These are phyloP conservation scores for Oreochromis spilurus DNA, from an alignment of 2,113 vertebrate genomes.

Conservation along the genomic window DNA sequence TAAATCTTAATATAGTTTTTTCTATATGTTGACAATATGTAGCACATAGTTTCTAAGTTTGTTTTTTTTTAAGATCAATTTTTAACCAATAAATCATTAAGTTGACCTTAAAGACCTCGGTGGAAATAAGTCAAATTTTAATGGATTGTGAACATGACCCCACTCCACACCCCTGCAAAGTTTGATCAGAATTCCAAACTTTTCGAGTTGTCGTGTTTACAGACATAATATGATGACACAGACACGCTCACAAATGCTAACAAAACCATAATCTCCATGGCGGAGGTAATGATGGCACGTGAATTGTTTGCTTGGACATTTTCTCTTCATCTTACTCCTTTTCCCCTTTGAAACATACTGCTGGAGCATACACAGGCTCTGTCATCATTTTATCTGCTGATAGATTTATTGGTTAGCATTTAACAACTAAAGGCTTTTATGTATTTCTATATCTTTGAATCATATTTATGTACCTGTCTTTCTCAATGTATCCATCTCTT, in stretches of 20 bases:
- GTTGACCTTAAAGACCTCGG: background rate
- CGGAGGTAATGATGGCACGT: background rate
- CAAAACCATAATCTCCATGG: background rate
- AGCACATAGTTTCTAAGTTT: background rate
- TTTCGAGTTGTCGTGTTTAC: background rate
- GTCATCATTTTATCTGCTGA: background rate
- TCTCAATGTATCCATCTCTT: background rate
- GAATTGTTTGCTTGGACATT: background rate
- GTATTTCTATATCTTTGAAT: background rate
- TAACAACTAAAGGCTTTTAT: background rate
- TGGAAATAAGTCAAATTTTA: background rate
- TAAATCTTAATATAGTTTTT: background rate
- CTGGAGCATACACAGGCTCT: background rate
- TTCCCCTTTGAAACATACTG: background rate
- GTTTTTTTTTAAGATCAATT: background rate
- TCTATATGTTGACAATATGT: background rate
- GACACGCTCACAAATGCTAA: background rate
- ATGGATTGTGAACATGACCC: background rate
- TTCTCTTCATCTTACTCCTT: background rate
- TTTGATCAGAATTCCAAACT: background rate
- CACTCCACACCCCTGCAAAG: background rate
- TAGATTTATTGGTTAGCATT: background rate
- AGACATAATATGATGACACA: background rate
- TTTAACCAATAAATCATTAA: background rate
- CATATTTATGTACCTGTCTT: slow-evolving; percentile 13